Evolutionary conservation across 2,888 invertebrate genomes (phyloP).

Genomic region (Seira ritae): DNA sequence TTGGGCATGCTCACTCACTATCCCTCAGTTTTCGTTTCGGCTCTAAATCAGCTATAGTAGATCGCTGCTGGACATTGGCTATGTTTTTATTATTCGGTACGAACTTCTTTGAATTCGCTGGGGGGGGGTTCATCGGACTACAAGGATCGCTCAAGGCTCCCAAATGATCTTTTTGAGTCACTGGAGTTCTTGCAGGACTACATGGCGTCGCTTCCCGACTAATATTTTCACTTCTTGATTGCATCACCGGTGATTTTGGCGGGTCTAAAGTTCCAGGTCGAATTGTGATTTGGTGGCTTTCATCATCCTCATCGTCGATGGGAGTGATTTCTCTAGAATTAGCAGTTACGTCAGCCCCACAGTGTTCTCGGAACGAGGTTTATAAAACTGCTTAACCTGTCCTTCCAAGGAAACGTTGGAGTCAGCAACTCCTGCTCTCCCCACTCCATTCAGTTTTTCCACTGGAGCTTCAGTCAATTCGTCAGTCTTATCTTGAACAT

Average conservation of each 20-base stretch:
- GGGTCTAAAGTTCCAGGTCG: slow-evolving; percentile 45
- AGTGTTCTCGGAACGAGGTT: slow-evolving; percentile 10
- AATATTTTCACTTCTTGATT: background rate
- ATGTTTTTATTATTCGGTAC: slow-evolving; percentile 4
- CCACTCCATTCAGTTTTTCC: slow-evolving; percentile 6
- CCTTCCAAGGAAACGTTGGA: slow-evolving; percentile 70
- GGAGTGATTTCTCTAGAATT: slow-evolving; percentile 71
- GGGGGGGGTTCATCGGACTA: slow-evolving; percentile 38
- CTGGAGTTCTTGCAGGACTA: slow-evolving; percentile 84
- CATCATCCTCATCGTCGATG: slow-evolving; percentile 65
- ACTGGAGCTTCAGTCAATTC: slow-evolving; percentile 13
- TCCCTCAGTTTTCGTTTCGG: too few relatives aligned
- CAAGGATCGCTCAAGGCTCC: slow-evolving; percentile 82
- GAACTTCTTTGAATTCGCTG: slow-evolving; percentile 23
- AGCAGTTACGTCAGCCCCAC: slow-evolving; percentile 32
- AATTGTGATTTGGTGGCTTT: slow-evolving; percentile 63
- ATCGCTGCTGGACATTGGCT: slow-evolving; percentile 22
- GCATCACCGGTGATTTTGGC: slow-evolving; percentile 62
- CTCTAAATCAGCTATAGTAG: slow-evolving; percentile 46
- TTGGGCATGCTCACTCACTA: too few relatives aligned
- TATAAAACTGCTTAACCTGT: slow-evolving; percentile 71
- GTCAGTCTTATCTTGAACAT: slow-evolving; percentile 29
- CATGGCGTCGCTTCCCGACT: slow-evolving; percentile 76
- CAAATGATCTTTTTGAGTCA: slow-evolving; percentile 93
- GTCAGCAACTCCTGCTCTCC: slow-evolving; percentile 66